Percentiles rank a stretch among this genome's conserved stretches.
phyloP scores from a whole-genome alignment of 53 echinoderm and acorn worm species.

The Hippasteria phrygiana region DNA sequence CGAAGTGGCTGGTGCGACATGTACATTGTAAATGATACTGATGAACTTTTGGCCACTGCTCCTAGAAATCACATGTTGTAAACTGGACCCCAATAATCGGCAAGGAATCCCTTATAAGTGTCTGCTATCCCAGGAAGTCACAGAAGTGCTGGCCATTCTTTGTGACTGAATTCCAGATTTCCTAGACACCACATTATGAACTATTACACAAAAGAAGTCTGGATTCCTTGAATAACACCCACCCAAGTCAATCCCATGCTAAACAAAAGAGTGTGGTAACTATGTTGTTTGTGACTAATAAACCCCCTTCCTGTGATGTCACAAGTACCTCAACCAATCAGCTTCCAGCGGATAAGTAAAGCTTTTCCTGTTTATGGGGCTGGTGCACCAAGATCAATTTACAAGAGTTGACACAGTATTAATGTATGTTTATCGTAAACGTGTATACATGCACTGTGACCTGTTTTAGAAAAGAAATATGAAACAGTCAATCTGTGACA shows the following conservation, averaged over 20 bases:
- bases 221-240: slow-evolving; percentile 11
- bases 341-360: neutral
- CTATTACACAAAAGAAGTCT: slow-evolving; percentile 7
- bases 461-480: too few species aligned
- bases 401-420: too few species aligned
- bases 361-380: neutral
- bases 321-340: slow-evolving; percentile 25
- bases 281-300: slow-evolving; percentile 47
- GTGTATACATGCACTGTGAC: too few species aligned
- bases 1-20: too few species aligned
- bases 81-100: neutral
- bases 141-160: neutral
- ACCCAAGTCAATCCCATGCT: neutral
- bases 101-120: neutral
- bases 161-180: too few species aligned
- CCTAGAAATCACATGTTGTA: neutral
- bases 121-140: neutral
- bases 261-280: slow-evolving; percentile 54
- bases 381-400: neutral
- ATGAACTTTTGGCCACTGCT: neutral
- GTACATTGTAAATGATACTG: too few species aligned
- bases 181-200: neutral
- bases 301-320: slow-evolving; percentile 60
- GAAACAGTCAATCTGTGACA: too few species aligned
- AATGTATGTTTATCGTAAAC: too few species aligned